A percentile compares a stretch with the other conserved stretches of the same genome.
Evolutionary conservation across 2,888 invertebrate genomes (phyloP).

Genomic region (Geotrupes spiniger): DNA sequence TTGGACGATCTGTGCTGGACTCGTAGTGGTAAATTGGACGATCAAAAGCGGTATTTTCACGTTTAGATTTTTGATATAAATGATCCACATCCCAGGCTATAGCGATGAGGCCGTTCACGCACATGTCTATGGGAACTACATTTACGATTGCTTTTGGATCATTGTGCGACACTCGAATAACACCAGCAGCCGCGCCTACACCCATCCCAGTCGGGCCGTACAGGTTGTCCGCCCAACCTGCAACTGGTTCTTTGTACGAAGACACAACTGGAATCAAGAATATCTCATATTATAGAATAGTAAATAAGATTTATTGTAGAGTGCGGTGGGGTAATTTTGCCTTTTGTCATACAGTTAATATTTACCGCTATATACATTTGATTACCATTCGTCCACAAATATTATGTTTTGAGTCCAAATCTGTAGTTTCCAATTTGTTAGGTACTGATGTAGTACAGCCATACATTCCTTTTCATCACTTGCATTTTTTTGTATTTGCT

Average conservation of each 20-base stretch:
- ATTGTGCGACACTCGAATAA: constrained; percentile 71
- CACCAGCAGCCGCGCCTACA: constrained; percentile 73
- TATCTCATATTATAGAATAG: background rate
- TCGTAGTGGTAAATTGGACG: constrained; percentile 83
- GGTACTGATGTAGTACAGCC: too few relatives aligned
- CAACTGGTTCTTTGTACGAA: constrained; percentile 69
- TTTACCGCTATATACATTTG: too few relatives aligned
- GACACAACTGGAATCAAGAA: constrained; percentile 55
- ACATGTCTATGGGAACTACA: constrained; percentile 73
- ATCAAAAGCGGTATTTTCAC: constrained; percentile 36
- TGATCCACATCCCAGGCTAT: constrained; percentile 67
- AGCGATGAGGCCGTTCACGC: constrained; percentile 78
- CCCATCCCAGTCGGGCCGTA: constrained; percentile 82
- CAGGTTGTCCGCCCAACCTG: constrained; percentile 88
- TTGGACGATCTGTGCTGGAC: constrained; percentile 76
- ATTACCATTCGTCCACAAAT: too few relatives aligned
- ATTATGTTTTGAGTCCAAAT: too few relatives aligned
- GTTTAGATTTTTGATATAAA: constrained; percentile 22
- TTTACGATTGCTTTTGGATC: constrained; percentile 69
- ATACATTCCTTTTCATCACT: too few relatives aligned
- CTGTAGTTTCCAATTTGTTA: too few relatives aligned
- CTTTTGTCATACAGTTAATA: background rate
- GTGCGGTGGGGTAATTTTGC: background rate
- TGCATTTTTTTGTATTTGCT: too few relatives aligned
- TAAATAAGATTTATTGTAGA: background rate